These are phyloP conservation scores for Pseudomyrmex pallidus DNA, from an alignment of 1,140 invertebrate genomes.

Conservation along the genomic window DNA sequence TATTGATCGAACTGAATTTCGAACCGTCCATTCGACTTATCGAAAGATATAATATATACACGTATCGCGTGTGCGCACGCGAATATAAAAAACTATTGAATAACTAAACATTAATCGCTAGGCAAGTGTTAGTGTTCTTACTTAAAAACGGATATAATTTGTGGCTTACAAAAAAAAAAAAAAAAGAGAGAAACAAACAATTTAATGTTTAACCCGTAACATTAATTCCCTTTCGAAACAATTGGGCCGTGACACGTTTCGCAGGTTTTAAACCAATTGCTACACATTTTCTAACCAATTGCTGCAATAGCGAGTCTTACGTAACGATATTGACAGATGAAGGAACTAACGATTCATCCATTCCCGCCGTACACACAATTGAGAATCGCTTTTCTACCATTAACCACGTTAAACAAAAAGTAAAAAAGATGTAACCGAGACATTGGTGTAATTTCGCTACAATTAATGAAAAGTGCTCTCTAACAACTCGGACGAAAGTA, in stretches of 20 bases:
- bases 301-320: background rate
- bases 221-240: background rate
- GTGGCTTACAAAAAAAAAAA: background rate
- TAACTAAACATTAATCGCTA: conserved; percentile 17
- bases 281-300: conserved; percentile 25
- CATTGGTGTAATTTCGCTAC: background rate
- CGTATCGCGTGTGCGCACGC: too few relatives aligned
- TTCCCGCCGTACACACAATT: background rate
- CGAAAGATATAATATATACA: background rate
- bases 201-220: conserved; percentile 22
- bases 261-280: conserved; percentile 2
- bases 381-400: conserved; percentile 22
- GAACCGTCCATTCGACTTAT: conserved; percentile 33
- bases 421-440: background rate
- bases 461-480: background rate
- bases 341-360: conserved; percentile 24
- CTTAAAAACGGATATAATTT: background rate
- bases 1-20: background rate
- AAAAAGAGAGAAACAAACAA: too few relatives aligned
- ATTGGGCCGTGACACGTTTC: background rate
- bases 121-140: background rate
- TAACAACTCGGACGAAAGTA: too few relatives aligned
- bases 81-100: background rate
- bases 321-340: conserved; percentile 27
- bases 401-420: conserved; percentile 24